Evolutionary conservation across 2,888 invertebrate genomes (phyloP), one percentile per base, ranked within the genome.

Genomic region (Furcula furcula): DNA sequence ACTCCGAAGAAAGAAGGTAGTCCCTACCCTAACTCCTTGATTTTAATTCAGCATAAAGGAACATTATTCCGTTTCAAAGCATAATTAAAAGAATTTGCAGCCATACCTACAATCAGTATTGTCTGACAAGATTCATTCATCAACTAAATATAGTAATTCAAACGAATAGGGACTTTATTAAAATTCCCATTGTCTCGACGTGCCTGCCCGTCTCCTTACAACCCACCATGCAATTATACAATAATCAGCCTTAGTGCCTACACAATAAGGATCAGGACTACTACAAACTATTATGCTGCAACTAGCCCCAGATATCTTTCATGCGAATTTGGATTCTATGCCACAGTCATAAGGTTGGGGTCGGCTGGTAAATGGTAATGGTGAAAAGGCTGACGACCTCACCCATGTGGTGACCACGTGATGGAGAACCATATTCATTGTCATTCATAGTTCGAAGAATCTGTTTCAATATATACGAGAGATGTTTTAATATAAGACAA

Each of bases 371-470:
- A 29, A 25, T 18, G 30, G 32, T 36, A 31, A 34, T 52, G 48
- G 58, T 37, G 10, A 16, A 52, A 48, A 72, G 74, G 73, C 58
- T 72, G 73, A 61, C 67, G 75, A 73, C 72, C 74, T 60, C 55
- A 41, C 31, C 46, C 75, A 75, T 73, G 46, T 73, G 75, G 55
- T 32, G 36, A 16, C 54, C 74, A 73, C 65, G 67, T 72, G 72
- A 53, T 34, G 47, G 42, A 26, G 37, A 39, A 40, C 46, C 40
- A 43, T 41, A 29, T 42, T 37, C 41, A 63, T 65, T 65, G 66
- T 60, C 63, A 66, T 66, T 65, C 65, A 63, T 51, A 27, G 31
- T 31, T 31, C 33, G 48, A 46, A 33, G 58, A 41, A 42, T 48
- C 37, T 55, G 12, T 23, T 23, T 20, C 7, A 23, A 5, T 23